phyloP scores from a whole-genome alignment of 2,888 invertebrate genomes.

The Melipona bicolor region DNA sequence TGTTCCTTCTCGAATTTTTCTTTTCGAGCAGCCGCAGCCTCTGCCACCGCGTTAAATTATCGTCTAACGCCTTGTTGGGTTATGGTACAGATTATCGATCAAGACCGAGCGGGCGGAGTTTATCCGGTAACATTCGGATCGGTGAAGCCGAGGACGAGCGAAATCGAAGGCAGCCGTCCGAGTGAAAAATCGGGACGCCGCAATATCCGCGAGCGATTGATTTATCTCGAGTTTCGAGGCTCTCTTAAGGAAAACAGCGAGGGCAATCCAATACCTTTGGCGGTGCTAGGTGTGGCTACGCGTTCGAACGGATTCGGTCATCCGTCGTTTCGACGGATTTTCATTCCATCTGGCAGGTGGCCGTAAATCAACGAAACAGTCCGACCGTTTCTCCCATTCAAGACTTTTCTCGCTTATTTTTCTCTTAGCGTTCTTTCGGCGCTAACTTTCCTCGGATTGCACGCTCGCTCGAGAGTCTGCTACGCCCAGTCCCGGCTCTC shows the following conservation, averaged over 20 bases:
- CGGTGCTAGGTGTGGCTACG: slow-evolving; percentile 36
- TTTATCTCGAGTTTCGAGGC: slow-evolving; percentile 59
- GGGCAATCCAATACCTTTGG: slow-evolving; percentile 57
- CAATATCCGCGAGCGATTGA: slow-evolving; percentile 65
- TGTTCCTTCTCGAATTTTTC: neutral
- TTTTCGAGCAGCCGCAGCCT: neutral
- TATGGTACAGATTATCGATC: slow-evolving; percentile 31
- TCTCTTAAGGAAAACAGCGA: slow-evolving; percentile 62
- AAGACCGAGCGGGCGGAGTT: slow-evolving; percentile 34
- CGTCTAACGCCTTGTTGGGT: neutral
- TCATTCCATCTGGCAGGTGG: slow-evolving; percentile 47
- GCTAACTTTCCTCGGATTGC: neutral
- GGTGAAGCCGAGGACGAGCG: slow-evolving; percentile 45
- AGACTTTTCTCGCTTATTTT: slow-evolving; percentile 14
- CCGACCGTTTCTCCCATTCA: slow-evolving; percentile 23
- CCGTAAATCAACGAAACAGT: slow-evolving; percentile 57
- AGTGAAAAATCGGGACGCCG: slow-evolving; percentile 63
- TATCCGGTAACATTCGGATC: slow-evolving; percentile 50
- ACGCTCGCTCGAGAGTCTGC: no score
- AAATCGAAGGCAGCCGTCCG: slow-evolving; percentile 55
- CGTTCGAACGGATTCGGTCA: slow-evolving; percentile 53
- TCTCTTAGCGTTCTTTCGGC: neutral
- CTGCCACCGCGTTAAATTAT: neutral
- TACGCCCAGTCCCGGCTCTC: neutral
- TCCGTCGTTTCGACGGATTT: slow-evolving; percentile 64